phyloP scores from a whole-genome alignment of 2,113 vertebrate species.

The Catharus fuscescens region DNA sequence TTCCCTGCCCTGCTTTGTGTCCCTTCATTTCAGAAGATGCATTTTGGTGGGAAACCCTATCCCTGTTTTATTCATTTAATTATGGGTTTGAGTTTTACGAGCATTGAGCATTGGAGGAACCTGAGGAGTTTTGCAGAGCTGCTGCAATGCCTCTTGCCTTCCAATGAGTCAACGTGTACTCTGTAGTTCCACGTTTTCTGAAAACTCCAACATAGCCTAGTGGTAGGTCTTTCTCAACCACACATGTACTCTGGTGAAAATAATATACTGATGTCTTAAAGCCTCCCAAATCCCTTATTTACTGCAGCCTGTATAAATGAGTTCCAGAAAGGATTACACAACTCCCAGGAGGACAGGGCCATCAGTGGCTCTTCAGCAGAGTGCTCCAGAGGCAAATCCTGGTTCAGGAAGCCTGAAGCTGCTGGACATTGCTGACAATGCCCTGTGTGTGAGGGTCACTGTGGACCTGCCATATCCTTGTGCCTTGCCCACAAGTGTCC shows the following conservation, averaged over 20 bases:
- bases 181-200: background rate
- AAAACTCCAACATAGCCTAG: background rate
- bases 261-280: background rate
- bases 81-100: background rate
- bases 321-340: background rate
- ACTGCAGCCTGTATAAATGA: background rate
- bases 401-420: background rate
- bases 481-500: background rate
- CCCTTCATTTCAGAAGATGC: background rate
- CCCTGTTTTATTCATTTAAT: background rate
- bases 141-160: background rate
- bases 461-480: background rate
- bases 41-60: background rate
- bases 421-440: background rate
- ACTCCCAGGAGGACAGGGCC: background rate
- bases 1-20: fast-evolving
- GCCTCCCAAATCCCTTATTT: conserved; percentile 13
- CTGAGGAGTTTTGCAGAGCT: background rate
- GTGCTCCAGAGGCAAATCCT: background rate
- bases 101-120: background rate
- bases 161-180: fast-evolving
- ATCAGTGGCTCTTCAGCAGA: background rate
- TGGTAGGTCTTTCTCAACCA: background rate
- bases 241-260: background rate
- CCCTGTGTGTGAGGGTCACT: background rate